phyloP scores from a whole-genome alignment of 2,113 vertebrate species.

The Myrmecophaga tridactyla region DNA sequence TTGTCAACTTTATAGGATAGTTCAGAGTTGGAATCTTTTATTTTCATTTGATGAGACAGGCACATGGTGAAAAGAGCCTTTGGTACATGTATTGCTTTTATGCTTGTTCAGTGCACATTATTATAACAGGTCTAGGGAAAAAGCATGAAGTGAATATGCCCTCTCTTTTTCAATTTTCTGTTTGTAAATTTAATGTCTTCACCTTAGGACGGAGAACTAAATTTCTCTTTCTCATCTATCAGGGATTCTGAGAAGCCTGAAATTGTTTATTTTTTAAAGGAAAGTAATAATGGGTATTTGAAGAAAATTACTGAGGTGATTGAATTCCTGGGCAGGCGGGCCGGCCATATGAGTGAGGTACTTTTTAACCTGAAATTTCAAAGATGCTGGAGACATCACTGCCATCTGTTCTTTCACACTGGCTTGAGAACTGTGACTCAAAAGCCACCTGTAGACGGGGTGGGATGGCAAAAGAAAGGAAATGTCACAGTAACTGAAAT shows the following conservation, averaged over 20 bases:
- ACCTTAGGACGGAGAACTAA: constrained; percentile 37
- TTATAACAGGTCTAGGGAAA: background rate
- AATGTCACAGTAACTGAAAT: background rate
- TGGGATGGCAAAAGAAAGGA: background rate
- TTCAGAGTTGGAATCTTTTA: background rate
- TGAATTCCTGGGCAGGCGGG: constrained; percentile 42
- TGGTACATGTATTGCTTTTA: background rate
- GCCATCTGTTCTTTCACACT: background rate
- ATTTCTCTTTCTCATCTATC: constrained; percentile 43
- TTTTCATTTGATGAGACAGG: background rate
- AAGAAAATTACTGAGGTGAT: constrained; percentile 62
- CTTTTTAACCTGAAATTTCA: constrained; percentile 31
- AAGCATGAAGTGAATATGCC: background rate
- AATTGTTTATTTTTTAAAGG: constrained; percentile 66
- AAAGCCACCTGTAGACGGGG: background rate
- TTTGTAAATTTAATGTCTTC: constrained; percentile 58
- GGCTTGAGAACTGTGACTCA: background rate
- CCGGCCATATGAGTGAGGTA: background rate
- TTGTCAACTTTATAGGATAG: background rate
- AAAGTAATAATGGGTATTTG: constrained; percentile 63
- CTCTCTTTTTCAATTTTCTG: constrained; percentile 63
- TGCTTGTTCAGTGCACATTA: background rate
- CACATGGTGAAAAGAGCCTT: fast-evolving
- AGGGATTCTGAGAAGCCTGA: constrained; percentile 37
- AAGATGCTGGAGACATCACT: background rate